These are phyloP conservation scores for Agrenia bidenticulata DNA, from an alignment of 2,888 invertebrate species.

Conservation along the genomic window DNA sequence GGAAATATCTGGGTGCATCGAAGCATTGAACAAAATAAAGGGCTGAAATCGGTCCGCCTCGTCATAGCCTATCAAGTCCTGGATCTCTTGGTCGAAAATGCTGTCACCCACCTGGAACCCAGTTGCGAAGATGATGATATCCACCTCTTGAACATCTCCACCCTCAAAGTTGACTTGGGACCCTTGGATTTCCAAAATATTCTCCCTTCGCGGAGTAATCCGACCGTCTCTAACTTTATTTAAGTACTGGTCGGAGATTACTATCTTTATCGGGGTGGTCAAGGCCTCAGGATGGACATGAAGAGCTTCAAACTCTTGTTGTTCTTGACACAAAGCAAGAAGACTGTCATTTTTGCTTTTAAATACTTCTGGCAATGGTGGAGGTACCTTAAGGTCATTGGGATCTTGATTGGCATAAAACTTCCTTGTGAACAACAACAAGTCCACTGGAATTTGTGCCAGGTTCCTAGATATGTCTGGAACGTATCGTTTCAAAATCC, in stretches of 20 bases:
- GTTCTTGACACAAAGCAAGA: not conserved
- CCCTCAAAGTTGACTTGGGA: slow-evolving; percentile 6
- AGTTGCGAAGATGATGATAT: slow-evolving; percentile 19
- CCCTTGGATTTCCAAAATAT: not conserved
- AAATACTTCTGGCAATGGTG: not conserved
- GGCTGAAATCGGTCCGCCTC: slow-evolving; percentile 10
- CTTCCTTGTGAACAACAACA: slow-evolving; percentile 12
- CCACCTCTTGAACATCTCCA: not conserved
- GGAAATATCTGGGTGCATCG: slow-evolving; percentile 11
- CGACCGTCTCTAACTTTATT: not conserved
- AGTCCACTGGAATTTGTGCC: slow-evolving; percentile 3
- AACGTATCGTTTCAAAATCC: slow-evolving; percentile 15
- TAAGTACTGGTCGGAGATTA: not conserved
- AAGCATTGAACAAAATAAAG: slow-evolving; percentile 7
- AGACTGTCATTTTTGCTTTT: not conserved
- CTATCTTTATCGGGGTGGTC: not conserved
- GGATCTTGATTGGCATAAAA: not conserved
- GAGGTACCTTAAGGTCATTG: not conserved
- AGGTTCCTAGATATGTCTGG: not conserved
- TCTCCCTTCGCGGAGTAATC: not conserved
- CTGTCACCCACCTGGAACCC: slow-evolving; percentile 13
- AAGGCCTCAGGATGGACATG: not conserved
- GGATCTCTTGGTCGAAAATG: slow-evolving; percentile 8
- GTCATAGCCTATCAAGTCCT: slow-evolving; percentile 1
- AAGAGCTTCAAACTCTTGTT: not conserved